Conservation (phyloP, 92 coral and sea anemone genomes). For the Epizoanthus ramosus region DNA sequence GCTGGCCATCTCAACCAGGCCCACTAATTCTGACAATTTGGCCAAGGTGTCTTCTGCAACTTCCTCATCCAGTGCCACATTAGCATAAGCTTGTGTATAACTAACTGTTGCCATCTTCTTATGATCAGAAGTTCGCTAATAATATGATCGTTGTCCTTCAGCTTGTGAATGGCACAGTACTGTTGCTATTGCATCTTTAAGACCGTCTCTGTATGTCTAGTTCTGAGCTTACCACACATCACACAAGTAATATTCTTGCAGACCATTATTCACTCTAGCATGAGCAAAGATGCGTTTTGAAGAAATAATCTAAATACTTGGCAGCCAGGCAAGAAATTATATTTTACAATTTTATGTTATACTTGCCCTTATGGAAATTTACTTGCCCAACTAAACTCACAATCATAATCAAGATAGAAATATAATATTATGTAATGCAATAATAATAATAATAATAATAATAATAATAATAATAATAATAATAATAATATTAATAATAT, state of each 20-base stretch:
- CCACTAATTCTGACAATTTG: slow-evolving; percentile 25
- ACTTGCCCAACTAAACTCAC: too few relatives aligned
- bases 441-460: too few relatives aligned
- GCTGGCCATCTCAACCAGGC: slow-evolving; percentile 20
- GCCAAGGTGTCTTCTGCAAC: background rate
- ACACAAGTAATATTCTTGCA: background rate
- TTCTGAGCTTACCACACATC: background rate
- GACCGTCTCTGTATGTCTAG: slow-evolving; percentile 1
- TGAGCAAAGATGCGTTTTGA: background rate
- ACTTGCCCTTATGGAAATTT: too few relatives aligned
- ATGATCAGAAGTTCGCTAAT: slow-evolving; percentile 22
- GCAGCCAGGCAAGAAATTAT: too few relatives aligned
- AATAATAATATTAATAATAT: too few relatives aligned
- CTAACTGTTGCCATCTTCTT: slow-evolving; percentile 4
- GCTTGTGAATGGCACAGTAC: slow-evolving; percentile 24
- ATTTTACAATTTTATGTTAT: too few relatives aligned
- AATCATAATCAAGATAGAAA: too few relatives aligned
- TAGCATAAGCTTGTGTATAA: background rate
- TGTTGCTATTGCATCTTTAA: slow-evolving; percentile 44
- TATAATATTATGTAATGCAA: too few relatives aligned
- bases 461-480: too few relatives aligned
- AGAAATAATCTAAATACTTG: too few relatives aligned
- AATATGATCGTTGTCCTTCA: slow-evolving; percentile 31
- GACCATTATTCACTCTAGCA: too few relatives aligned
- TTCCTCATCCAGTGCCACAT: background rate